Conservation (phyloP, 37 sponge, comb jelly and placozoan species). For the Ianthella basta region DNA sequence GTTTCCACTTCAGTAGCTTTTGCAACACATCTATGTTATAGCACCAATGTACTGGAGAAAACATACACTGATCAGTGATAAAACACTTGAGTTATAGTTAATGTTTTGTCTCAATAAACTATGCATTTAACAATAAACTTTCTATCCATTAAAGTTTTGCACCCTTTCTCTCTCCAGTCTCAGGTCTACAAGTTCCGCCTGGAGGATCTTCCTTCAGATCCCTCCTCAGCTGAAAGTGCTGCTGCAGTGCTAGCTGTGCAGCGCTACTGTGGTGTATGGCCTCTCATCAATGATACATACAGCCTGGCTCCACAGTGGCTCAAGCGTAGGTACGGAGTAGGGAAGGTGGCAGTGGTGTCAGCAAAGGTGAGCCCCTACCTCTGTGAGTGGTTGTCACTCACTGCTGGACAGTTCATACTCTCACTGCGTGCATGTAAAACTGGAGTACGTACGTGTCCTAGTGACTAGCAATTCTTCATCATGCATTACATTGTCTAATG, state of each 20-base stretch:
- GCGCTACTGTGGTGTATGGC: constrained; percentile 40
- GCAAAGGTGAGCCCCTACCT: constrained; percentile 53
- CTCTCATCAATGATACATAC: constrained; percentile 59
- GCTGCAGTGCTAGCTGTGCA: constrained; percentile 31
- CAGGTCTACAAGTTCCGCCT: constrained; percentile 3
- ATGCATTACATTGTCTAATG: too few relatives aligned
- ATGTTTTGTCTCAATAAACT: too few relatives aligned
- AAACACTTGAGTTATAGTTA: too few relatives aligned
- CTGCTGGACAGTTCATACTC: too few relatives aligned
- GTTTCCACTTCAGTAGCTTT: too few relatives aligned
- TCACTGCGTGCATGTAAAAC: too few relatives aligned
- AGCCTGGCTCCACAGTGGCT: constrained; percentile 59
- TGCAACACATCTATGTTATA: too few relatives aligned
- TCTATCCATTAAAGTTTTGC: not conserved
- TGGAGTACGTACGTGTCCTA: too few relatives aligned
- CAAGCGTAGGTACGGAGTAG: constrained; percentile 7
- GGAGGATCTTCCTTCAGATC: constrained; percentile 69
- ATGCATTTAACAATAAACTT: not conserved
- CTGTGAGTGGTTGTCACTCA: not conserved
- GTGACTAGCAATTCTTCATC: too few relatives aligned
- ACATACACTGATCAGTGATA: too few relatives aligned
- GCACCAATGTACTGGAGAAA: too few relatives aligned
- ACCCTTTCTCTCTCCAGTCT: constrained; percentile 21
- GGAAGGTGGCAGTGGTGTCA: not conserved
- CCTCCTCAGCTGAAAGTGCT: constrained; percentile 44